Percentiles rank a stretch among this genome's conserved stretches.
Conservation (phyloP, 2,113 vertebrate species). For the Zingel zingel region DNA sequence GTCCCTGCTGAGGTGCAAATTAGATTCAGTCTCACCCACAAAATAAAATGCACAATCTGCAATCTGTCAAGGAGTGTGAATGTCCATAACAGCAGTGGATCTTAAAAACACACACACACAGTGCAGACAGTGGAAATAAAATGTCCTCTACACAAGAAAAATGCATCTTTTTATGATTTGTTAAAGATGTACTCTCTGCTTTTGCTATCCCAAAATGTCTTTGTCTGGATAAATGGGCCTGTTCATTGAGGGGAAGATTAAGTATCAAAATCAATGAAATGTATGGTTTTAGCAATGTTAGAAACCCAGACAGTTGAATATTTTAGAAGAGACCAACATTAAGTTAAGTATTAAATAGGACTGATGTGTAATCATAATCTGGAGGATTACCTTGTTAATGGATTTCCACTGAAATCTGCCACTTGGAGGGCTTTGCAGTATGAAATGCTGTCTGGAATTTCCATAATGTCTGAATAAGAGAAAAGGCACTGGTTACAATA, state of each 20-base stretch:
- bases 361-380: neutral
- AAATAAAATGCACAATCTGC: slow-evolving; percentile 30
- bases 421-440: slow-evolving; percentile 96
- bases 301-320: neutral
- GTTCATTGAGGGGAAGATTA: neutral
- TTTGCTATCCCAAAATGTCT: neutral
- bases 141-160: neutral
- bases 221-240: neutral
- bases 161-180: neutral
- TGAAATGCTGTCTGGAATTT: slow-evolving; percentile 98
- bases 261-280: neutral
- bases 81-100: slow-evolving; percentile 1
- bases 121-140: neutral
- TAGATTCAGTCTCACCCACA: slow-evolving; percentile 30
- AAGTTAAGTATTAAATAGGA: neutral
- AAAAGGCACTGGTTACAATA: slow-evolving; percentile 42
- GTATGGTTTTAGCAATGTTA: neutral
- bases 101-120: neutral
- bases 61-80: slow-evolving; percentile 30
- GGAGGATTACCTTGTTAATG: slow-evolving; percentile 91
- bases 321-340: neutral
- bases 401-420: slow-evolving; percentile 99
- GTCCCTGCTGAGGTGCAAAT: slow-evolving; percentile 70
- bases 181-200: neutral
- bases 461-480: slow-evolving; percentile 91